Evolutionary conservation across 2,113 vertebrate species (phyloP), one percentile per base, ranked within the genome.

Genomic region (Prietella phreatophila): DNA sequence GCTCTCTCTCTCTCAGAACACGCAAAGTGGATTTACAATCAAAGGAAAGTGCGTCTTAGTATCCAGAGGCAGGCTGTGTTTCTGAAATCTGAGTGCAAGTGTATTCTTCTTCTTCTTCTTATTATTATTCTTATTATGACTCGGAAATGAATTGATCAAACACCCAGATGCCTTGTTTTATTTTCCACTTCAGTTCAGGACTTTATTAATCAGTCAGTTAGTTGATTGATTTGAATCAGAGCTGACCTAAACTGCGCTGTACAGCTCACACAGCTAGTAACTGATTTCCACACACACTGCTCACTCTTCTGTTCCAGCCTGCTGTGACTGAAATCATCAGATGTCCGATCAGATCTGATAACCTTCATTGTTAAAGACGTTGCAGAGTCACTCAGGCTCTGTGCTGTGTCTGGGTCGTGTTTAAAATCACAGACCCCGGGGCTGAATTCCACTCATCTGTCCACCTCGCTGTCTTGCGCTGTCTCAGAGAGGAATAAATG

Each of bases 11-110:
- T n/a, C 10, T 75, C 8, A 25, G 1, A 25, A 39, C 42, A 11
- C 20, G 7, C 36, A 11, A 75, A 75, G 71, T 36, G 30, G 67
- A 6, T 71, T 33, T 86, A 63, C 84, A 84, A 86, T 81, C 58
- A 88, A 80, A 91, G 89, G 90, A 91, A 92, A 92, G 90, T 91
- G 89, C 25, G 8, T 7, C 25, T 10, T 25, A 3, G 60, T 27
- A 2, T 63, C 63, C 13, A 11, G 27, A 65, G 63, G 9, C 25
- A 2, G 22, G 61, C 22, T 63, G 25, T 25, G 27, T 39, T 39
- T 33, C 14, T 33, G 17, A 15, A 69, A 69, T 1, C 30, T 33
- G 33, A 73, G 33, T 20, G 19, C 19, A 90, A 90, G 79, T 90
- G 85, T 84, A 55, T 15, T 14, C 15, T 55, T 14, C 15, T 55